phyloP scores from a whole-genome alignment of 2,113 vertebrate species.

The Aldabrachelys gigantea region DNA sequence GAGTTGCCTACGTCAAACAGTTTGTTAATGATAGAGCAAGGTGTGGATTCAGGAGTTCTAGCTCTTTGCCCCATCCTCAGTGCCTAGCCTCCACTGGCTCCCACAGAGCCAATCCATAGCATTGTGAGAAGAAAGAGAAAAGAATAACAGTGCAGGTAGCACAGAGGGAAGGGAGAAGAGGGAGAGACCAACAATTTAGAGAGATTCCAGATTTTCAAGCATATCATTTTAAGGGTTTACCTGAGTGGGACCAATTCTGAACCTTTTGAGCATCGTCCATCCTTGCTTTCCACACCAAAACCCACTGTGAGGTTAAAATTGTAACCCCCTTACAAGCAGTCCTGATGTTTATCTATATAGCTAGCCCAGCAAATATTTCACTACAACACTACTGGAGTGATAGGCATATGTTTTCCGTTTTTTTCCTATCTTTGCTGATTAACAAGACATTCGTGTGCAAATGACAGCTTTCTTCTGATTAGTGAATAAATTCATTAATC shows the following conservation, averaged over 20 bases:
- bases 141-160: fast-evolving
- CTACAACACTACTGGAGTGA: constrained; percentile 54
- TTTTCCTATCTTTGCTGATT: background rate
- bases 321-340: constrained; percentile 41
- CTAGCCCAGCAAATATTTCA: constrained; percentile 63
- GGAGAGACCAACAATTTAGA: background rate
- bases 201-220: background rate
- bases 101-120: background rate
- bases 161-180: background rate
- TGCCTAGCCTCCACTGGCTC: background rate
- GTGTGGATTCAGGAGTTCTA: background rate
- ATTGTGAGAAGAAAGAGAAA: background rate
- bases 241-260: background rate
- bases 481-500: background rate
- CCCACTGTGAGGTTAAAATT: constrained; percentile 48
- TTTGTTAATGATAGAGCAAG: background rate
- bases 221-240: background rate
- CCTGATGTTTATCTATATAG: constrained; percentile 26
- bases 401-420: background rate
- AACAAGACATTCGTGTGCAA: background rate
- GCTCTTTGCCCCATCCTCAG: background rate
- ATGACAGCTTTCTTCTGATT: background rate
- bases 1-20: background rate
- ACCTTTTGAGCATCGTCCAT: background rate
- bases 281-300: background rate